These are phyloP conservation scores for Uloborus plumipes DNA, from an alignment of 2,888 invertebrate genomes.

Conservation along the genomic window DNA sequence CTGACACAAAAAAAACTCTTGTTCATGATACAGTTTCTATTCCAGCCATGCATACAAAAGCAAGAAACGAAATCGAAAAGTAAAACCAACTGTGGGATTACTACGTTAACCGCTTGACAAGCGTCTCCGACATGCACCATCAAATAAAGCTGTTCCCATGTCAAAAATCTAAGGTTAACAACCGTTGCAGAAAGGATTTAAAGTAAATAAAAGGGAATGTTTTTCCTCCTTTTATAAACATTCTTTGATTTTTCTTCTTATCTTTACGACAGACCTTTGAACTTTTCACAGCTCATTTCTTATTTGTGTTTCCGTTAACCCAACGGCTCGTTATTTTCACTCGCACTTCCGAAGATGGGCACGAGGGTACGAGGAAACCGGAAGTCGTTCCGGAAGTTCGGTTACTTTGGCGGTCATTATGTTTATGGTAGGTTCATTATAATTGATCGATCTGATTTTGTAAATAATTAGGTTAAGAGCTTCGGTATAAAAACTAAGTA, in stretches of 20 bases:
- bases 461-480: too few relatives aligned
- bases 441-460: too few relatives aligned
- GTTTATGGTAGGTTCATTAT: too few relatives aligned
- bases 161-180: constrained; percentile 10
- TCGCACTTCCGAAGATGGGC: constrained; percentile 21
- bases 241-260: constrained; percentile 10
- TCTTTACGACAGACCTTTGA: constrained; percentile 11
- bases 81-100: too few relatives aligned
- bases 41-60: too few relatives aligned
- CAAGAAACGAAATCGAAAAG: too few relatives aligned
- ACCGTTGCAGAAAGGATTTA: constrained; percentile 6
- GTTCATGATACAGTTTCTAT: too few relatives aligned
- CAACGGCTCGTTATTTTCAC: constrained; percentile 4
- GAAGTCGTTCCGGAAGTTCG: constrained; percentile 33
- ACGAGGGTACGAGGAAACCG: constrained; percentile 9
- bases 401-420: not conserved
- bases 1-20: too few relatives aligned
- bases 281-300: constrained; percentile 23
- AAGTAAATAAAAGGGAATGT: constrained; percentile 4
- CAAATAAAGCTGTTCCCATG: not conserved
- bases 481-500: too few relatives aligned
- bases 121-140: not conserved
- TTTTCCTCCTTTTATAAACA: not conserved
- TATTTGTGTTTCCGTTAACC: not conserved
- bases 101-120: too few relatives aligned